phyloP scores from a whole-genome alignment of 2,113 vertebrate species.

The Gymnarchus niloticus region DNA sequence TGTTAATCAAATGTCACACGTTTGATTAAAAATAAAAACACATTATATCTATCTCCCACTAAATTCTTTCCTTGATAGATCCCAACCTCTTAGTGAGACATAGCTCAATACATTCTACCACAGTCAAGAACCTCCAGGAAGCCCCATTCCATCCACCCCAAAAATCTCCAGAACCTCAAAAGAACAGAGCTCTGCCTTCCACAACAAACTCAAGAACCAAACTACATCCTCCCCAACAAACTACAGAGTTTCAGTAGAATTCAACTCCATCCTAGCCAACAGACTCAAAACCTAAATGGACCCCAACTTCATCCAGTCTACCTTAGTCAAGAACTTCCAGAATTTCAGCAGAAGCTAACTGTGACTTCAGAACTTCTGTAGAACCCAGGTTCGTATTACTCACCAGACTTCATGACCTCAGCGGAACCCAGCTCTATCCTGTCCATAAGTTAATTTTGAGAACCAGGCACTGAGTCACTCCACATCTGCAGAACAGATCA shows the following conservation, averaged over 20 bases:
- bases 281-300: background rate
- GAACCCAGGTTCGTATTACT: background rate
- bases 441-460: background rate
- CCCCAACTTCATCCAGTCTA: background rate
- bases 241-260: background rate
- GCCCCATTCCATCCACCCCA: background rate
- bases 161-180: background rate
- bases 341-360: background rate
- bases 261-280: background rate
- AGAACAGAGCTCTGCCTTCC: background rate
- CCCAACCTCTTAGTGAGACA: too few relatives aligned
- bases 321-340: background rate
- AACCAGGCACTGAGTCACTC: background rate
- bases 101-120: too few relatives aligned
- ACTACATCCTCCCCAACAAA: background rate
- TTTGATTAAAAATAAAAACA: background rate
- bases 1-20: background rate
- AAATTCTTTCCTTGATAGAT: background rate
- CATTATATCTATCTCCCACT: background rate
- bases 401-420: background rate
- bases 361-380: background rate
- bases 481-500: conserved; percentile 9
- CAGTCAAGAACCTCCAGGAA: background rate
- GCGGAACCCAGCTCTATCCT: background rate
- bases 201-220: background rate